These are phyloP conservation scores for Diplodus sargus DNA, from an alignment of 2,797 vertebrate species.

Conservation along the genomic window DNA sequence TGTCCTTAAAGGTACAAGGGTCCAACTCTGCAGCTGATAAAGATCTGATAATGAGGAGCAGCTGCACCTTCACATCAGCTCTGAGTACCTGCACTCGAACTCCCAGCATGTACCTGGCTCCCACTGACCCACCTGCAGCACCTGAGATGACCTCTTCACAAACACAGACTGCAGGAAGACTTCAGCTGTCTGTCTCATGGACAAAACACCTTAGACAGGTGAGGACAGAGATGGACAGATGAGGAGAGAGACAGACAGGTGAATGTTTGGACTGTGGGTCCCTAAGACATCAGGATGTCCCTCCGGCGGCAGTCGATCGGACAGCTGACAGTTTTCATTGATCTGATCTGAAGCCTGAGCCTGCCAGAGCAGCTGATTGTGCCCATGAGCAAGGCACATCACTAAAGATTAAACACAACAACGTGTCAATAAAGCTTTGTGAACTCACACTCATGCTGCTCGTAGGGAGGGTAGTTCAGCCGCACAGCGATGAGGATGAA, in stretches of 20 bases:
- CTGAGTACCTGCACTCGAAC: not conserved
- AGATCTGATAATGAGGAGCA: slow-evolving; percentile 20
- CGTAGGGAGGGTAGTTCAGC: slow-evolving; percentile 94
- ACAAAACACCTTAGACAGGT: not conserved
- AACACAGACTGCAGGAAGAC: too few relatives aligned
- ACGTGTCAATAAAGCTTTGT: not conserved
- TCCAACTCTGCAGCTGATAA: slow-evolving; percentile 10
- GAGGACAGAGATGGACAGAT: not conserved
- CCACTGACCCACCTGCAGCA: not conserved
- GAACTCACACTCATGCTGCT: slow-evolving; percentile 98
- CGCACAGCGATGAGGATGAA: slow-evolving; percentile 96
- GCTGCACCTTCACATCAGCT: not conserved
- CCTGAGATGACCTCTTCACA: too few relatives aligned
- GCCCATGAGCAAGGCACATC: too few relatives aligned
- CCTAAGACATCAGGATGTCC: too few relatives aligned
- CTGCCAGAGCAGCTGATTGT: too few relatives aligned
- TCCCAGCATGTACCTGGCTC: slow-evolving; percentile 22
- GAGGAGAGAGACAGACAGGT: too few relatives aligned
- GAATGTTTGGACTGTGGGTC: too few relatives aligned
- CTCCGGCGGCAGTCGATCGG: too few relatives aligned
- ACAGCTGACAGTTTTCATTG: too few relatives aligned
- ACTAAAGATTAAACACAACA: too few relatives aligned
- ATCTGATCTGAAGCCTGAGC: too few relatives aligned
- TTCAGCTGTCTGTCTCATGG: too few relatives aligned
- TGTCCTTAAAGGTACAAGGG: slow-evolving; percentile 16